phyloP scores from a whole-genome alignment of 2,113 vertebrate species.

The Eurystomus gularis region DNA sequence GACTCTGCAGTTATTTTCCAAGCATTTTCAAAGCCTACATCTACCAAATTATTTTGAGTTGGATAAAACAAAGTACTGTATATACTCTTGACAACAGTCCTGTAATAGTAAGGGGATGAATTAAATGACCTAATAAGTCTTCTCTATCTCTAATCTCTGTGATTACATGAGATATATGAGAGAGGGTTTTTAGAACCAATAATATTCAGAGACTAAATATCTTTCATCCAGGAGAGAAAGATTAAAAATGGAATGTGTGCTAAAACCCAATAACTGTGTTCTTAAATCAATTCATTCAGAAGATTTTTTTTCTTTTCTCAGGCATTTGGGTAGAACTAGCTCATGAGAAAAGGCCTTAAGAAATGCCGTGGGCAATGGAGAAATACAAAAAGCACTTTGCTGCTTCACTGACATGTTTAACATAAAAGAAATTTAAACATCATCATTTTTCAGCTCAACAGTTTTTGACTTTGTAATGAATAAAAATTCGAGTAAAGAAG shows the following conservation, averaged over 20 bases:
- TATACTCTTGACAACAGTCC: background rate
- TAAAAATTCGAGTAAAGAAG: background rate
- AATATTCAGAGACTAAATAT: slow-evolving; percentile 1
- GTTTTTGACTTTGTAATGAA: slow-evolving; percentile 20
- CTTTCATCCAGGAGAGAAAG: slow-evolving; percentile 9
- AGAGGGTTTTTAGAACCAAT: background rate
- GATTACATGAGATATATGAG: background rate
- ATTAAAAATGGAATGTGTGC: background rate
- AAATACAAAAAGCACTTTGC: slow-evolving; percentile 47
- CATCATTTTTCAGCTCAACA: slow-evolving; percentile 42
- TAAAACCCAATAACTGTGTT: background rate
- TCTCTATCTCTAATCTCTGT: background rate
- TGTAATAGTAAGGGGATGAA: background rate
- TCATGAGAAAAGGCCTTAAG: slow-evolving; percentile 32
- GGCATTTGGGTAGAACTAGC: background rate
- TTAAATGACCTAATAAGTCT: background rate
- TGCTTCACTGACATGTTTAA: slow-evolving; percentile 34
- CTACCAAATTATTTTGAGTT: background rate
- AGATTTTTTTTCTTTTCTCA: background rate
- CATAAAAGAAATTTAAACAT: slow-evolving; percentile 46
- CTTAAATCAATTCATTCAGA: slow-evolving; percentile 17
- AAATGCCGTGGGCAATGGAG: slow-evolving; percentile 3
- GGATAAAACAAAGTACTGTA: background rate
- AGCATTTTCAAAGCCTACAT: background rate
- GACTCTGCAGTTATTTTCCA: background rate